These are phyloP conservation scores for Spinus olivaceus DNA, from an alignment of 2,797 vertebrate genomes.

Conservation along the genomic window DNA sequence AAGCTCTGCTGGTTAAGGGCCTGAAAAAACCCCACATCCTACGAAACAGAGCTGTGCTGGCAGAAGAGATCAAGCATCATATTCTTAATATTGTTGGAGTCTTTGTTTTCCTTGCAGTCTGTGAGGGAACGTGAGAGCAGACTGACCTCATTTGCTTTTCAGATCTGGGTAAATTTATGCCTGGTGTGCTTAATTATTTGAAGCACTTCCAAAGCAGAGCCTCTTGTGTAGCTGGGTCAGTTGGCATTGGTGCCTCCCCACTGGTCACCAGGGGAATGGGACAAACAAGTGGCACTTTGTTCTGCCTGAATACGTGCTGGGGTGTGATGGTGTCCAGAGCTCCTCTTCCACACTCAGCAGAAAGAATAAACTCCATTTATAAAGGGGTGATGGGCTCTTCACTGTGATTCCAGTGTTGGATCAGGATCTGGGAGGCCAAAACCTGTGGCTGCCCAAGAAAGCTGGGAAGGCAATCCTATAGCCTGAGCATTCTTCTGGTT, in stretches of 20 bases:
- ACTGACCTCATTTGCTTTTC: conserved; percentile 42
- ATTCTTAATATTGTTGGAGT: neutral
- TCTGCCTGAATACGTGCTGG: neutral
- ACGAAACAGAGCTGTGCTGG: neutral
- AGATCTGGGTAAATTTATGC: neutral
- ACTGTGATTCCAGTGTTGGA: neutral
- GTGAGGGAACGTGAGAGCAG: neutral
- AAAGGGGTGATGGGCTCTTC: neutral
- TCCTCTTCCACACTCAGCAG: neutral
- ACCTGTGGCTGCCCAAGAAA: neutral
- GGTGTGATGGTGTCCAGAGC: neutral
- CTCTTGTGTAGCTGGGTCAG: neutral
- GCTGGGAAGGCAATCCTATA: neutral
- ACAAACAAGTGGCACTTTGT: neutral
- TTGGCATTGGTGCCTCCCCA: accelerated
- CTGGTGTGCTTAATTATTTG: conserved; percentile 15
- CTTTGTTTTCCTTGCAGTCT: conserved; percentile 18
- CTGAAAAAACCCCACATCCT: neutral
- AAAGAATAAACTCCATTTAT: neutral
- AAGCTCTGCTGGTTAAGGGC: neutral
- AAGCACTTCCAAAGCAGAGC: conserved; percentile 18
- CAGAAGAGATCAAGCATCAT: neutral
- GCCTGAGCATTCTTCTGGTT: neutral
- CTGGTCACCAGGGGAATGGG: neutral
- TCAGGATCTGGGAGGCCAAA: neutral